phyloP scores from a whole-genome alignment of 2,797 vertebrate genomes.

The Rhyacichthys aspro region DNA sequence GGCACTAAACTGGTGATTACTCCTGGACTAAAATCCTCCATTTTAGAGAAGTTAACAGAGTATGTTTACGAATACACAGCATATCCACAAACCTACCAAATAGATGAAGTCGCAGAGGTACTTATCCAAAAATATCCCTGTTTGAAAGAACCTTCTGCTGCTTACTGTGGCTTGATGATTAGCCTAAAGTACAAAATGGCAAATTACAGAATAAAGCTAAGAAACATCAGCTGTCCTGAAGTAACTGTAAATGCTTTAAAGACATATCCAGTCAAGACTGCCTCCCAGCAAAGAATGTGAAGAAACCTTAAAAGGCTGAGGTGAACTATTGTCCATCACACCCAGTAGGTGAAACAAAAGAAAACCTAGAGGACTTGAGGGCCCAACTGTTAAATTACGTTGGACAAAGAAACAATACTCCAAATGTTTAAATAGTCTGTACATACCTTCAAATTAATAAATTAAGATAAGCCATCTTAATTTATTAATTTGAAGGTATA shows the following conservation, averaged over 20 bases:
- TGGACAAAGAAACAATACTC: constrained; percentile 8
- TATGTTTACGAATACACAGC: constrained; percentile 21
- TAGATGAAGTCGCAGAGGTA: constrained; percentile 11
- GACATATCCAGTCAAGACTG: constrained; percentile 6
- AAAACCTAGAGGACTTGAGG: background rate
- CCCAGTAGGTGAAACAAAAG: background rate
- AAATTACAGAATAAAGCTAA: constrained; percentile 24
- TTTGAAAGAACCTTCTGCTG: constrained; percentile 10
- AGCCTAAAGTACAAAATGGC: constrained; percentile 35
- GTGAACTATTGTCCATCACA: constrained; percentile 23
- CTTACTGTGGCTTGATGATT: constrained; percentile 27
- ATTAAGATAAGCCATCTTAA: no score
- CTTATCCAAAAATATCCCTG: constrained; percentile 1
- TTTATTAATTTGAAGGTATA: background rate
- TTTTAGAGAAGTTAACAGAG: constrained; percentile 7
- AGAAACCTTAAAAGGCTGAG: constrained; percentile 14
- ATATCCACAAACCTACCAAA: constrained; percentile 15
- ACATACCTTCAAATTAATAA: no score
- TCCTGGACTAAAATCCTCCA: constrained; percentile 11
- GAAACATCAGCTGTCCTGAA: constrained; percentile 13
- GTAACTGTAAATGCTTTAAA: constrained; percentile 22
- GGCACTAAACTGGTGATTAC: constrained; percentile 6
- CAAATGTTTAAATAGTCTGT: background rate
- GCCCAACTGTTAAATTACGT: constrained; percentile 14
- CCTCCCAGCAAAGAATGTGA: constrained; percentile 22